Evolutionary conservation across 2,113 vertebrate species (phyloP), one percentile per base, ranked within the genome.

Genomic region (Myrmecobius fasciatus): DNA sequence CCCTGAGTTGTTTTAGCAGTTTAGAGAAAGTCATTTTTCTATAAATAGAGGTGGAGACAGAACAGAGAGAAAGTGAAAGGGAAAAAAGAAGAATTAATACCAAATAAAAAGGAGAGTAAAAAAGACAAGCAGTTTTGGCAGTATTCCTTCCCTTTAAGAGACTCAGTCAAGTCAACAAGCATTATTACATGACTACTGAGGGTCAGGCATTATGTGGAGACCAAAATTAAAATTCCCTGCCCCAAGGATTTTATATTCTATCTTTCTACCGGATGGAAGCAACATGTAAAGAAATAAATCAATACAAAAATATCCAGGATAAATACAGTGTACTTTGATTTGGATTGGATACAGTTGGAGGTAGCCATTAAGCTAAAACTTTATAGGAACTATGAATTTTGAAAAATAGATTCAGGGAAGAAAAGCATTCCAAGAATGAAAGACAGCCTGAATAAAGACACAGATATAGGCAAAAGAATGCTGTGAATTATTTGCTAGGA

Each of bases 1-100:
- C 75, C 93, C 92, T 93, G 93, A 97, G 49, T 54, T 91, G 83
- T 14, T 92, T 51, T 51, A 56, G 9, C 10, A 49, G 91, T 2
- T 11, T 90, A 89, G 52, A 96, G 49, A 96, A 94, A 96, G 52
- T 14, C 75, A 93, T 60, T 54, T 25, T 83, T 93, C 54, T 90
- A 93, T 52, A 92, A 91, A 93, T 36, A 60, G 88, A 92, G 52
- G 51, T 91, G 43, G 49, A 51, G n/a, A 93, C 20, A 83, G 52
- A 83, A 43, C 46, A 89, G 53, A 88, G 22, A 93, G 52, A 93
- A 94, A 52, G 91, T 31, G 52, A 92, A 54, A 94, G 90, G 75
- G 93, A 91, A 90, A 60, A 43, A 8, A n/a, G n/a, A 83, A 83
- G n/a, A 6, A 90, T 47, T 46, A 52, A 14, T 92, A 91, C 93